Evolutionary conservation across 2,797 vertebrate species (phyloP), one percentile per base, ranked within the genome.

Genomic region (Thalassophryne amazonica): DNA sequence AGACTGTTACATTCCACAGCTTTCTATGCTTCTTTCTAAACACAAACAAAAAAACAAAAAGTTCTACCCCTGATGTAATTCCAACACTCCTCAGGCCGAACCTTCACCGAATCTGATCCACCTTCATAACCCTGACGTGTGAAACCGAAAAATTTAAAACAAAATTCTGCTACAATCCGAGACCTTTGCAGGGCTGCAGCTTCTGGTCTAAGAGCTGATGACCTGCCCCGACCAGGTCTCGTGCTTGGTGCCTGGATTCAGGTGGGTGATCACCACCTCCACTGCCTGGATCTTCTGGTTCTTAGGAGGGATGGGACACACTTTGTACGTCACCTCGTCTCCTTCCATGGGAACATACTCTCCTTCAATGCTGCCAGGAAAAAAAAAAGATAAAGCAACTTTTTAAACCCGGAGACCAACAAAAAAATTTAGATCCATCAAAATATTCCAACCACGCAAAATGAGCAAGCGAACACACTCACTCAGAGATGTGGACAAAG

Each of bases 221-320:
- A 97, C 91, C 89, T 98, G 95, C 58, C 96, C 96, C 0, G 97
- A 97, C 96, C 97, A 99, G 0, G 97, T 99, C 90, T 99, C 96
- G 0, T 99, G 97, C 73, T 97, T 98, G 13, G 91, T 94, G 55
- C 94, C 95, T 2, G 97, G 94, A 0, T 92, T 94, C 75, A 94
- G 83, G 85, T 97, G 95, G 41, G 96, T 98, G 80, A 98, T 93
- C 57, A 95, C 89, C 84, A 99, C 97, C 15, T 99, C 96, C 37
- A 98, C 94, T 0, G 96, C 97, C 85, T 99, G 97, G 81, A 97
- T 91, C 90, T 98, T 99, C 91, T 96, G 92, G 85, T 98, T 98
- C 90, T 99, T 99, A 71, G 96, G 96, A 2, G 97, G 96, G 63
- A 98, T 93, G 41, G 93, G 92, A 32, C 96, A 98, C 74, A 98